Base-by-base conservation (phyloP, 64 coral and sea anemone species). In the Astreopora myriophthalma region DNA sequence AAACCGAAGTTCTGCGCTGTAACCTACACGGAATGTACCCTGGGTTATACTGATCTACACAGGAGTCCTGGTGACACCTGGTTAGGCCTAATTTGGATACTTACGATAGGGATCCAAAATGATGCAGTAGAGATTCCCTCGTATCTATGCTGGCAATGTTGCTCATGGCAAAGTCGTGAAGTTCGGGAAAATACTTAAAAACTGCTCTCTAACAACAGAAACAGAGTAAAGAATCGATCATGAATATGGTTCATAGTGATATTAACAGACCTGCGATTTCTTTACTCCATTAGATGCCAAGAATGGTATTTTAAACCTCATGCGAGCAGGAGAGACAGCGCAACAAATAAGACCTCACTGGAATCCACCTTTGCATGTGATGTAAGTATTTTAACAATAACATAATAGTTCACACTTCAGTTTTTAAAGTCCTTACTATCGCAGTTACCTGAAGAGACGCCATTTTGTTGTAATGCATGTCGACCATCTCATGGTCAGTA, bases 401-500 rank as follows among this genome's bases (percentile, higher is more conserved):
- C 10, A n/a, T 55, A 14, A 55, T 55, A 14, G 16, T 46, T 46
- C 4, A 46, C 10, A 46, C 4, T 5, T 46, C 40, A 46, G 40
- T 46, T 46, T 46, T 46, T 5, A 46, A 46, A 5, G 40, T 46
- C 10, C 40, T 46, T 46, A 46, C 17, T 11, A 16, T 74, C 7
- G 20, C n/a, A 66, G 24, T 60, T 57, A 98, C 96, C 87, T 98
- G 96, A 19, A 98, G 71, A 33, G 96, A 98, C 3, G 90, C 94
- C 90, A 98, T 98, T 88, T 98, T 98, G 84, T 89, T 94, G 57
- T 98, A 98, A 86, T 98, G 96, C 48, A 95, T 95, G 35, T 98
- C 93, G n/a, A 98, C 96, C 96, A 98, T 98, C 87, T 98, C 96
- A 81, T 98, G 96, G 60, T 98, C 96, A 20, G 96, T 98, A 1